phyloP scores from a whole-genome alignment of 2,888 invertebrate species.

The Lochmaea crataegi region DNA sequence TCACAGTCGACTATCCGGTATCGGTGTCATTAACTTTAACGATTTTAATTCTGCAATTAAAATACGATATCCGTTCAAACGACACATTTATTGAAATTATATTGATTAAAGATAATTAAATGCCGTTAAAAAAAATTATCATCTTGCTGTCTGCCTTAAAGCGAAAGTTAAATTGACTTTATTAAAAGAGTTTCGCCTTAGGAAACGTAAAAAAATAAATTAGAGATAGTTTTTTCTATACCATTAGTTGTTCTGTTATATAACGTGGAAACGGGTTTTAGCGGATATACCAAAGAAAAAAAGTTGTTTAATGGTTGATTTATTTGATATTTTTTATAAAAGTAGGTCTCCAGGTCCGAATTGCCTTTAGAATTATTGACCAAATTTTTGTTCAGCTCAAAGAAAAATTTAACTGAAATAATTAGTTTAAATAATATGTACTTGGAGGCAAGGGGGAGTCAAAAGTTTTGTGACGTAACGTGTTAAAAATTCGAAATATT shows the following conservation, averaged over 20 bases:
- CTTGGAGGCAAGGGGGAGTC: too few relatives aligned
- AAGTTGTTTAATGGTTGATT: too few relatives aligned
- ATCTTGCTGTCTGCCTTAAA: not conserved
- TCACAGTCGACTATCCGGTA: constrained; percentile 5
- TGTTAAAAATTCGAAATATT: too few relatives aligned
- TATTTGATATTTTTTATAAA: too few relatives aligned
- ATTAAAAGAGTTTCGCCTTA: not conserved
- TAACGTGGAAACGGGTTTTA: constrained; percentile 7
- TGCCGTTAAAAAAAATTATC: not conserved
- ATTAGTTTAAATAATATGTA: too few relatives aligned
- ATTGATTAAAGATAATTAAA: constrained; percentile 20
- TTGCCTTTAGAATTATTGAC: too few relatives aligned
- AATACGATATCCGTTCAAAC: constrained; percentile 6
- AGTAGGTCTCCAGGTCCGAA: not conserved
- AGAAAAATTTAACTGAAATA: too few relatives aligned
- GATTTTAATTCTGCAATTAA: constrained; percentile 16
- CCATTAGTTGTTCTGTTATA: constrained; percentile 3
- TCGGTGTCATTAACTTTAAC: constrained; percentile 12
- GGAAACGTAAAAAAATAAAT: not conserved
- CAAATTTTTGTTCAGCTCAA: too few relatives aligned
- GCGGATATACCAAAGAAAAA: not conserved
- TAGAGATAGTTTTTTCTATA: not conserved
- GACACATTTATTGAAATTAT: constrained; percentile 20
- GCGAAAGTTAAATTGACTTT: constrained; percentile 7
- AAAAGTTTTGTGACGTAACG: too few relatives aligned